These are phyloP conservation scores for Poeciliopsis paucimaculata DNA, from an alignment of 2,797 vertebrate genomes.

Conservation along the genomic window DNA sequence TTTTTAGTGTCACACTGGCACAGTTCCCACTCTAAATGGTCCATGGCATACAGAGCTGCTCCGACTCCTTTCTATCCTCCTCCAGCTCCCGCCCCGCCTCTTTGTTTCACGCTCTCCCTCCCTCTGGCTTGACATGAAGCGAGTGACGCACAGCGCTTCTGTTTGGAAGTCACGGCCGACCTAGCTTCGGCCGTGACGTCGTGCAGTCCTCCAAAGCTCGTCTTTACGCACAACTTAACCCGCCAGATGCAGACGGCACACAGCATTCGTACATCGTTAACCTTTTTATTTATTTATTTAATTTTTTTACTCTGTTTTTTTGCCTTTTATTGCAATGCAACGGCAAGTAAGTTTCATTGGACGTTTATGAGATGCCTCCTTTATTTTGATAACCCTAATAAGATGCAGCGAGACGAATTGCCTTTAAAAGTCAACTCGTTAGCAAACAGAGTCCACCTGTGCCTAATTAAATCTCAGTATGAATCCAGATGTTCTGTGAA, in stretches of 20 bases:
- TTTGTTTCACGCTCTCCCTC: conserved; percentile 19
- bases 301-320: not conserved
- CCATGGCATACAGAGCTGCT: conserved; percentile 47
- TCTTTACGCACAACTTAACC: conserved; percentile 46
- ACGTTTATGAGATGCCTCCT: not conserved
- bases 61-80: conserved; percentile 31
- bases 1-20: conserved; percentile 46
- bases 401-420: not conserved
- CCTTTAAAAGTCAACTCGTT: not conserved
- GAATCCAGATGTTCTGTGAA: not conserved
- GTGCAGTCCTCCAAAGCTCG: conserved; percentile 60
- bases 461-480: not conserved
- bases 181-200: conserved; percentile 62
- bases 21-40: conserved; percentile 56
- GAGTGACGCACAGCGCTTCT: conserved; percentile 67
- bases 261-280: not conserved
- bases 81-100: conserved; percentile 16
- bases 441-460: not conserved
- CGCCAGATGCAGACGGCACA: not conserved
- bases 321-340: not conserved
- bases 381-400: not conserved
- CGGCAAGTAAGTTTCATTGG: not conserved
- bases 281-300: no score
- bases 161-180: conserved; percentile 60
- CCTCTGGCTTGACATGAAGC: conserved; percentile 38